phyloP scores from a whole-genome alignment of 2,888 invertebrate genomes.

The Heliconius charithonia region DNA sequence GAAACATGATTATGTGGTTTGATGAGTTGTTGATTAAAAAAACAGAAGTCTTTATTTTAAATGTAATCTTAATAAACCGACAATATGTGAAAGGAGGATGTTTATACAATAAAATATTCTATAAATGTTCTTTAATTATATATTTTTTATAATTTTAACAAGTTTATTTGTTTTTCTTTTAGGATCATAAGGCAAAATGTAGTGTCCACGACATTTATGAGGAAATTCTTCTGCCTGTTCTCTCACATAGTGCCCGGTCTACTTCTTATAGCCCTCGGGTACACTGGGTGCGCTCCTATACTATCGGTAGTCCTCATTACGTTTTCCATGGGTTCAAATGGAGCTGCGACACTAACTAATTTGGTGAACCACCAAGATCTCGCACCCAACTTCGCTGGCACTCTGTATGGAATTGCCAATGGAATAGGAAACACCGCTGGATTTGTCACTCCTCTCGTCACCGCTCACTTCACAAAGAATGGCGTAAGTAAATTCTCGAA shows the following conservation, averaged over 20 bases:
- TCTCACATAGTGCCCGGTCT: conserved; percentile 83
- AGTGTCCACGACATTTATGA: conserved; percentile 81
- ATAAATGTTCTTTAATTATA: background rate
- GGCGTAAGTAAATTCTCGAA: conserved; percentile 69
- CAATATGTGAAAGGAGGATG: background rate
- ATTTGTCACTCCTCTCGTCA: conserved; percentile 88
- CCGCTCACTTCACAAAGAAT: conserved; percentile 85
- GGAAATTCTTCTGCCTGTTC: conserved; percentile 87
- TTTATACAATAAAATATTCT: background rate
- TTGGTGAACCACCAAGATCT: conserved; percentile 88
- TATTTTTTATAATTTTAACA: background rate
- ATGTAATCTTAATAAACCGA: background rate
- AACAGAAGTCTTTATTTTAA: background rate
- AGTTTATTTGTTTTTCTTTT: conserved; percentile 46
- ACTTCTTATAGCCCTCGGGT: conserved; percentile 82
- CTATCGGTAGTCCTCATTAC: conserved; percentile 87
- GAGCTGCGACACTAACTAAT: conserved; percentile 85
- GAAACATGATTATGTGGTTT: background rate
- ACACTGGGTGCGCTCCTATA: conserved; percentile 85
- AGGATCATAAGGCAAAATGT: conserved; percentile 79
- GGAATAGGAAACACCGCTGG: conserved; percentile 89
- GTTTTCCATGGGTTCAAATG: conserved; percentile 87
- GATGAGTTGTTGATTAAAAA: background rate
- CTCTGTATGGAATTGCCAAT: conserved; percentile 90
- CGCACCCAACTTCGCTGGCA: conserved; percentile 90